Evolutionary conservation across 2,113 vertebrate genomes (phyloP), one percentile per base, ranked within the genome.

Genomic region (Passerina amoena): DNA sequence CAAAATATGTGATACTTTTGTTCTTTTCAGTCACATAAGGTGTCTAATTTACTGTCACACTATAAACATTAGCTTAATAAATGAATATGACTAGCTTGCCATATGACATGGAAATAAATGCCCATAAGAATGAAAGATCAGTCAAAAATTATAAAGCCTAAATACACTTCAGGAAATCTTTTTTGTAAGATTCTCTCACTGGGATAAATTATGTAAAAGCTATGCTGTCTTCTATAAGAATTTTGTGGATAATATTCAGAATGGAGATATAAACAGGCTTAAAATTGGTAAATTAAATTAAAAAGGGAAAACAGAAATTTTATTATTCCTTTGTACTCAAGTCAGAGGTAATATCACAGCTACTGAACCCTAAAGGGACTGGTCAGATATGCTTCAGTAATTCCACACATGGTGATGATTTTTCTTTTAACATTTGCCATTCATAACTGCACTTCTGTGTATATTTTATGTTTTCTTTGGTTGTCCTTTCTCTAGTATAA

Each of bases 301-400:
- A 61, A 44, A 57, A 60, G 4, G 22, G 33, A 30, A 35, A 84
- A 31, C 9, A 80, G 22, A 82, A n/a, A 4, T 44, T 82, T 88
- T 75, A 9, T 48, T 96, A 93, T 94, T 98, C 96, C 94, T 97
- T 97, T 82, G 57, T 45, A 69, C 66, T 90, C 87, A 92, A 95
- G 82, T 93, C 65, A 53, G 81, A 77, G 69, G 96, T 98, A 93
- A 54, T 79, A 97, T 95, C 89, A 5, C 10, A 63, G 2, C 75
- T 80, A 78, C 37, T 66, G 66, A 33, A 35, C 50, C 75, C 75
- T 86, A 35, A 75, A 88, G 38, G n/a, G n/a, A 11, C 28, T 71
- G 25, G 10, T 25, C 28, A 77, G 37, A 53, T 69, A 54, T 1
- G 2, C 60, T 28, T 57, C 61, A 56, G 71, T 60, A 78, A 69